phyloP scores from a whole-genome alignment of 1,140 invertebrate genomes.

The Aplysia californica region DNA sequence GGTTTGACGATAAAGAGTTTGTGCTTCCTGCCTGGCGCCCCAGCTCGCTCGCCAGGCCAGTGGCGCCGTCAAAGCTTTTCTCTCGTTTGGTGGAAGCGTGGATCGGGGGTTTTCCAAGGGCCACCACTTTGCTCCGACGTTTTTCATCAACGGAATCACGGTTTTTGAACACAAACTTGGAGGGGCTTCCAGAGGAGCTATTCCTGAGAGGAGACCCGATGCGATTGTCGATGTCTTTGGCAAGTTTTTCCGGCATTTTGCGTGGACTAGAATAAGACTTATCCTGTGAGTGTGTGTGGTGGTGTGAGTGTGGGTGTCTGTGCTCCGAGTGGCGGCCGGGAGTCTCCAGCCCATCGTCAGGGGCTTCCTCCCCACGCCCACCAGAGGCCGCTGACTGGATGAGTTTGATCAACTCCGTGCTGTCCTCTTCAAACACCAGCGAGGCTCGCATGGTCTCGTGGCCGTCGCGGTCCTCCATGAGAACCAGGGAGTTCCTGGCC shows the following conservation, averaged over 20 bases:
- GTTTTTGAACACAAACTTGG: constrained; percentile 52
- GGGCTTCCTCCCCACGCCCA: constrained; percentile 26
- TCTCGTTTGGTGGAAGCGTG: constrained; percentile 41
- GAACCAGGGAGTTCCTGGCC: constrained; percentile 51
- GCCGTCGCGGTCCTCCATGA: constrained; percentile 52
- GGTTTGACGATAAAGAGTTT: too few relatives aligned
- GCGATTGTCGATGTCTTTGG: constrained; percentile 57
- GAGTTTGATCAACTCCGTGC: constrained; percentile 32
- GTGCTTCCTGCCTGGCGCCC: too few relatives aligned
- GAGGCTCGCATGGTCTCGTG: constrained; percentile 45
- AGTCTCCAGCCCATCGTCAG: constrained; percentile 10
- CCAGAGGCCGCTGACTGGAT: constrained; percentile 27
- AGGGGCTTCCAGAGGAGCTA: constrained; percentile 41
- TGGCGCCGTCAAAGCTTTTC: constrained; percentile 35
- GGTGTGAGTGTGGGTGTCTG: constrained; percentile 14
- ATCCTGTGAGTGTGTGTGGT: background rate
- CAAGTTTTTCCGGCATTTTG: constrained; percentile 59
- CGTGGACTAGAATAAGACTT: constrained; percentile 48
- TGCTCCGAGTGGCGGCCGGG: constrained; percentile 17
- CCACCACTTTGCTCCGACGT: constrained; percentile 40
- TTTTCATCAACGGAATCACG: constrained; percentile 53
- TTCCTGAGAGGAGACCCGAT: constrained; percentile 50
- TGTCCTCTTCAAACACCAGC: constrained; percentile 55
- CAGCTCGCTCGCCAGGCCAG: too few relatives aligned
- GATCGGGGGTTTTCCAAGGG: constrained; percentile 43